Base-by-base conservation (phyloP, 2,113 vertebrate species). In the Corydoras sp. region DNA sequence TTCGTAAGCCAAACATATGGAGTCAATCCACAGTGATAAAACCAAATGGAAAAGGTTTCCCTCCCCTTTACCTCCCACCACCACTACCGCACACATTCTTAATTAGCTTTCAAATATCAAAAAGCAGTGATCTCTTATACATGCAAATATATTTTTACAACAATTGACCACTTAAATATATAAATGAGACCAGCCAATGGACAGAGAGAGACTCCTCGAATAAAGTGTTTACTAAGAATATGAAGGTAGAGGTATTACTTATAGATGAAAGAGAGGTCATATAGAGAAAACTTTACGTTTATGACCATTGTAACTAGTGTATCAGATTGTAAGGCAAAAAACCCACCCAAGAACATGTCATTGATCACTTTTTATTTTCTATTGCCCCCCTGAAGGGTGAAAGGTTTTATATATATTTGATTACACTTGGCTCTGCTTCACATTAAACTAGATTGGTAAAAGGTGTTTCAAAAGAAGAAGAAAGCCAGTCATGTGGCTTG, bases 1-100 rank as follows among this genome's bases (percentile, higher is more conserved):
- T 68, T 43, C 43, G 58, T 13, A 15, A 69, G 69, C 69, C 72
- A 72, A 74, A 76, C 81, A 82, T 77, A 56, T 82, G 78, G 78
- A 76, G 71, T 12, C 66, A 74, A 78, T 82, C 71, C 74, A 60
- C 68, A 67, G 32, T 58, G 1, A 6, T 61, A 65, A 69, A 31
- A 58, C 2, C 12, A 66, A 73, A 60, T 58, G 62, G 62, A 60
- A 14, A 18, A 35, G 10, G 30, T 51, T 54, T 73, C 29, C 31
- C 53, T 15, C 58, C 58, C 60, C 64, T 58, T 31, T 64, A 54
- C 63, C 35, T 55, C 24, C 32, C 72, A 60, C 51, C 59, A 58
- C 60, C n/a, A 48, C n/a, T 43, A 8, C 35, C 35, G 2, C 35
- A 43, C 35, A 43, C 35, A 43, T 43, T 43, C 35, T 43, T 43